A percentile compares a stretch with the other conserved stretches of the same genome.
Conservation (phyloP, 35 echinoderm and acorn worm genomes). For the Lytechinus pictus region DNA sequence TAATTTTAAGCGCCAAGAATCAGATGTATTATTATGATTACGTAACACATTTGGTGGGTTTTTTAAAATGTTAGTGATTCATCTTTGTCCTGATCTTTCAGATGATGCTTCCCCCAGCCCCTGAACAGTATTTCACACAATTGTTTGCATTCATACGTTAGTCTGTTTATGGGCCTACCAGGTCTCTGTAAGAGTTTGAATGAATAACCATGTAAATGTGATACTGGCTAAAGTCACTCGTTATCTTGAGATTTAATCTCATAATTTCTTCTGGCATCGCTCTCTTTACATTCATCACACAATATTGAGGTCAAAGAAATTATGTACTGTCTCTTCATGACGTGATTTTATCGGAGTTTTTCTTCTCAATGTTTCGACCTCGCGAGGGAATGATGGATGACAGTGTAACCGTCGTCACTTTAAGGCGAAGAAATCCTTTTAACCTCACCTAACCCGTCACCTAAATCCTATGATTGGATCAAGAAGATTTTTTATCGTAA, state of each 20-base stretch:
- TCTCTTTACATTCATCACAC: not conserved
- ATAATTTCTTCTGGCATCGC: not conserved
- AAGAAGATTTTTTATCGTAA: not conserved
- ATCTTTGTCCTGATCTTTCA: not conserved
- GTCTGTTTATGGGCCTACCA: too few species aligned
- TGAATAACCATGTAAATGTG: not conserved
- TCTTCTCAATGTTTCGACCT: conserved; percentile 10
- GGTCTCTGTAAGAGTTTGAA: not conserved
- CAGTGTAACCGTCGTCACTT: not conserved
- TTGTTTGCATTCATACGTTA: too few species aligned
- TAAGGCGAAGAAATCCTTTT: not conserved
- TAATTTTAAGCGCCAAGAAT: not conserved
- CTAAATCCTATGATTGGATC: conserved; percentile 12
- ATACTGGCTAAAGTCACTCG: not conserved
- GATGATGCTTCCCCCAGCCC: not conserved
- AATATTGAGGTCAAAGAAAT: not conserved
- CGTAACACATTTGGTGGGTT: not conserved
- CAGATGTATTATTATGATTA: not conserved
- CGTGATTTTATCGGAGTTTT: not conserved
- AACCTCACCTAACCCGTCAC: conserved; percentile 16
- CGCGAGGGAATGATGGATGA: not conserved
- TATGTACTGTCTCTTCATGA: not conserved
- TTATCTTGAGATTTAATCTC: not conserved
- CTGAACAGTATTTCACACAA: not conserved
- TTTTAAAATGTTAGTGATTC: not conserved